Base-by-base conservation (phyloP, 1,140 invertebrate genomes). In the Dolichoris vasculosae region DNA sequence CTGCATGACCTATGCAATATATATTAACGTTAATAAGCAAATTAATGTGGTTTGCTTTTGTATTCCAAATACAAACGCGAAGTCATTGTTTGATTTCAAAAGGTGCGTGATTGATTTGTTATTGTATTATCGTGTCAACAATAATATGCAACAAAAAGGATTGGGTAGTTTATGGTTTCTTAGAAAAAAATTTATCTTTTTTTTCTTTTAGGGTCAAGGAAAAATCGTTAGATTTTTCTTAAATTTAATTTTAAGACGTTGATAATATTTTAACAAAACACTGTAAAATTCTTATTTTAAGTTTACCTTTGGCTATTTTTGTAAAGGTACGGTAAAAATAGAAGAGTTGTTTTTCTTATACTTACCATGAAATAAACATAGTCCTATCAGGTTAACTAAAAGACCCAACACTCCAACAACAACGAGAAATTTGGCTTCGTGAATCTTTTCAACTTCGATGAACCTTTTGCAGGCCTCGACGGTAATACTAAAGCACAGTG, bases 381-480 rank as follows among this genome's bases (percentile, higher is more conserved):
- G 93, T 82, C 97, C 97, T 87, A 98, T 95, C 40, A 98, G 89
- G 91, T 98, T 98, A 8, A 98, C 96, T 71, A 97, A 87, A 51
- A 98, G 94, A 26, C 97, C 97, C 40, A 97, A 90, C 2, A 94
- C 94, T 15, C 97, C 97, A 1, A 98, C 97, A 82, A 95, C 94
- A 0, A 97, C 95, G 59, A 98, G 94, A 15, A 98, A 91, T 88
- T 95, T 90, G 2, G 97, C 95, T 88, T 97, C 94, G 85, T 97
- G 96, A 87, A 99, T 98, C 38, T 94, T 93, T 92, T 98, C 96
- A 55, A 96, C 94, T 90, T 98, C 96, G 81, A 97, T 96, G 92
- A 98, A 97, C 93, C 97, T 95, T 92, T 98, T 98, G 88, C 96
- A 95, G 2, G 97, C 97, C 92, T 98, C 97, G 48, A 98, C 97